Evolutionary conservation across 2,797 vertebrate species (phyloP).

Genomic region (Sebastes reedi): DNA sequence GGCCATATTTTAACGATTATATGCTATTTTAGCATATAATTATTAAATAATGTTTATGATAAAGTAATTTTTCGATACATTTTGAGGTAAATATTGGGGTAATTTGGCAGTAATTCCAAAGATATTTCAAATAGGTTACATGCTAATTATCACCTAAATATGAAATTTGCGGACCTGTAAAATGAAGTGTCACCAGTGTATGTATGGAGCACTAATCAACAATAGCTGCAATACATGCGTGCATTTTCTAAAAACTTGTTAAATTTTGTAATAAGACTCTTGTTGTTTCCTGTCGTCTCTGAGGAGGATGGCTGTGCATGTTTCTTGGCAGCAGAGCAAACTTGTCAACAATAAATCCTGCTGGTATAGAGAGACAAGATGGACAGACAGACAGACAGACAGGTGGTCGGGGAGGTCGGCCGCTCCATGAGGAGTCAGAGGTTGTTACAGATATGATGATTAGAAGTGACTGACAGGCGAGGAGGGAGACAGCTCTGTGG

Average conservation of each 20-base stretch:
- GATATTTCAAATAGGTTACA: too few relatives aligned
- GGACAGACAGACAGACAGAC: conserved; percentile 1
- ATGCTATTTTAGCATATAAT: too few relatives aligned
- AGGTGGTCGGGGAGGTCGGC: conserved; percentile 7
- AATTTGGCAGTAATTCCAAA: too few relatives aligned
- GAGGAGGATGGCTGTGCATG: not conserved
- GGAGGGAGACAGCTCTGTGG: not conserved
- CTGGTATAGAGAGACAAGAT: not conserved
- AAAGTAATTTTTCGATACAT: too few relatives aligned
- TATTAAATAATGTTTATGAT: too few relatives aligned
- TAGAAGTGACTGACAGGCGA: conserved; percentile 36
- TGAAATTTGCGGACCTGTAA: too few relatives aligned
- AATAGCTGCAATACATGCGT: not conserved
- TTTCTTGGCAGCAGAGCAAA: not conserved
- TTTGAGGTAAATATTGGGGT: too few relatives aligned
- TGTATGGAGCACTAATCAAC: not conserved
- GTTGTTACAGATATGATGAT: conserved; percentile 41
- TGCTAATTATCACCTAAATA: too few relatives aligned
- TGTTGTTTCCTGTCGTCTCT: not conserved
- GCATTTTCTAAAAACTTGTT: not conserved
- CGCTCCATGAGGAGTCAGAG: conserved; percentile 27
- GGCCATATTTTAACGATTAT: fast-evolving
- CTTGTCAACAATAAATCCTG: not conserved
- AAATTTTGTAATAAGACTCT: not conserved
- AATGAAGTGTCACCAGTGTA: too few relatives aligned